These are phyloP conservation scores for Pandion haliaetus DNA, from an alignment of 2,113 vertebrate genomes.

Conservation along the genomic window DNA sequence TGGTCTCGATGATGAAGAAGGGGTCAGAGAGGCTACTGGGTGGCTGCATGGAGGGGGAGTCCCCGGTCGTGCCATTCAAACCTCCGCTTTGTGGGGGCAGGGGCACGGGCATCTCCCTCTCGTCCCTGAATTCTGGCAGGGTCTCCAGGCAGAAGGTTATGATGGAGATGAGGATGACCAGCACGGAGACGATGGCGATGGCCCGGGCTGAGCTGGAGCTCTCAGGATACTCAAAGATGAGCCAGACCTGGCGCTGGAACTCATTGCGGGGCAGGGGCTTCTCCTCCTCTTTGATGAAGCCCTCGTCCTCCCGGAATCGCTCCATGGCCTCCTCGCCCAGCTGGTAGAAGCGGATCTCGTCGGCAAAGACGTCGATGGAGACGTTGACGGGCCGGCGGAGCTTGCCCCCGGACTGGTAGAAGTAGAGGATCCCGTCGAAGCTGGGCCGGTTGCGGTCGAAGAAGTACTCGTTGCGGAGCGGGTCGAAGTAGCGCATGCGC, in stretches of 20 bases:
- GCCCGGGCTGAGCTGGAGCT: conserved; percentile 90
- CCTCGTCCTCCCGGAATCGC: conserved; percentile 92
- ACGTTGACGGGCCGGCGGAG: conserved; percentile 93
- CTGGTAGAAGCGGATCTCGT: conserved; percentile 95
- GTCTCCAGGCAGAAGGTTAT: conserved; percentile 97
- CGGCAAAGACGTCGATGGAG: conserved; percentile 91
- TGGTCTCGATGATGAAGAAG: conserved; percentile 96
- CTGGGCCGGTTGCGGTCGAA: conserved; percentile 97
- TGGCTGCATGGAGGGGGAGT: conserved; percentile 68
- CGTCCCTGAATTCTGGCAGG: conserved; percentile 91
- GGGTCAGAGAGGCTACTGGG: conserved; percentile 87
- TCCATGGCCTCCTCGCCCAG: conserved; percentile 93
- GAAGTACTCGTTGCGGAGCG: conserved; percentile 95
- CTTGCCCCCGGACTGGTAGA: conserved; percentile 94
- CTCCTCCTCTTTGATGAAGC: conserved; percentile 92
- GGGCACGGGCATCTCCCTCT: conserved; percentile 78
- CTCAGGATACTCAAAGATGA: conserved; percentile 95
- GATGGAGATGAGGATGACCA: conserved; percentile 97
- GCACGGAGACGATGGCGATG: conserved; percentile 92
- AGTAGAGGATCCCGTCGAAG: conserved; percentile 95
- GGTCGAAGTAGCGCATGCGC: conserved; percentile 94
- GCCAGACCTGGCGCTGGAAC: conserved; percentile 98
- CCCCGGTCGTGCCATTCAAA: conserved; percentile 13
- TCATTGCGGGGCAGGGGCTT: conserved; percentile 86
- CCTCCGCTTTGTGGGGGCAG: conserved; percentile 1